Conservation (phyloP, 2,113 vertebrate genomes). For the Rutilus rutilus region DNA sequence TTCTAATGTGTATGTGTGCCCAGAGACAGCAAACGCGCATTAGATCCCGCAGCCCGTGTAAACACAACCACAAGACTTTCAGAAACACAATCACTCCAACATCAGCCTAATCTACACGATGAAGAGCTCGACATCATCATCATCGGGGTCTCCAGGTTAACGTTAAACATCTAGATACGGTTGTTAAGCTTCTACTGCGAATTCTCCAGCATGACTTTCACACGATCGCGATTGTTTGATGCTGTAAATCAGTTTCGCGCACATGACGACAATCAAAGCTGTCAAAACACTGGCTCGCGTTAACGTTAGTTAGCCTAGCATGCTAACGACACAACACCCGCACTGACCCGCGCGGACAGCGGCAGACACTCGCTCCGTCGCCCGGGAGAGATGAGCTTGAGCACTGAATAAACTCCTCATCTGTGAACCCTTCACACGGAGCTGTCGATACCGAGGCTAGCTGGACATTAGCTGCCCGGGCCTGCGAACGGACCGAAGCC, state of each 20-base stretch:
- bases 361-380: not conserved
- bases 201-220: constrained; percentile 23
- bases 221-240: not conserved
- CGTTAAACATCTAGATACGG: too few relatives aligned
- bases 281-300: constrained; percentile 24
- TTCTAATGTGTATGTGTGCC: not conserved
- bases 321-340: not conserved
- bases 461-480: constrained; percentile 11
- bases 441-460: not conserved
- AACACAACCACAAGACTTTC: not conserved
- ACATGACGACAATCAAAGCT: constrained; percentile 26
- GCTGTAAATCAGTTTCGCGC: constrained; percentile 32
- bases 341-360: not conserved
- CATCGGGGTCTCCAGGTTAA: not conserved
- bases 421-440: not conserved
- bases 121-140: not conserved
- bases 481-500: not conserved
- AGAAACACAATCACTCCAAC: not conserved
- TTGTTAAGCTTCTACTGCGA: not conserved
- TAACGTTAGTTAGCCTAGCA: not conserved
- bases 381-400: not conserved
- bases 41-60: not conserved
- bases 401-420: not conserved
- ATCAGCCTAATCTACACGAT: not conserved
- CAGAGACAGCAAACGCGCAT: not conserved